Evolutionary conservation across 2,888 invertebrate genomes (phyloP).

Genomic region (Folsomia candida): DNA sequence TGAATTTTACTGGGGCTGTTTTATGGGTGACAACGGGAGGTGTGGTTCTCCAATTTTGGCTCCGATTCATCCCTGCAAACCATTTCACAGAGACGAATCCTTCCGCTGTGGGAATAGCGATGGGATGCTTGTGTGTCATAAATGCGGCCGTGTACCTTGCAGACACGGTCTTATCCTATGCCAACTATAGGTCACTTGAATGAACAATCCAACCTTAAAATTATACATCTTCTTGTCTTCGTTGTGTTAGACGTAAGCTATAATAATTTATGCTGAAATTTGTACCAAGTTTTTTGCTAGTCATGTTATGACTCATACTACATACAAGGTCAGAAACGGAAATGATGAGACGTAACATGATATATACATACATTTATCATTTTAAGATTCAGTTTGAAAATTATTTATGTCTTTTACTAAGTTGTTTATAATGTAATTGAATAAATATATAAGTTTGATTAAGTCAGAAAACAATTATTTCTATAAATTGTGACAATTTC

Average conservation of each 20-base stretch:
- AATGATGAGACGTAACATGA: no score
- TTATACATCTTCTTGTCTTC: background rate
- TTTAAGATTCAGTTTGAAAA: no score
- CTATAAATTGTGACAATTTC: no score
- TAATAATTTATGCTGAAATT: conserved; percentile 15
- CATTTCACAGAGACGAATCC: conserved; percentile 72
- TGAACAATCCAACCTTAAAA: background rate
- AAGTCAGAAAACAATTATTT: no score
- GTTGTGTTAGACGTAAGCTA: no score
- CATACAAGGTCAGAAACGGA: no score
- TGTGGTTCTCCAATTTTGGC: conserved; percentile 84
- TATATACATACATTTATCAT: no score
- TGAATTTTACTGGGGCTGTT: conserved; percentile 82
- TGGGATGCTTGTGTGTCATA: conserved; percentile 76
- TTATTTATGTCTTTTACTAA: no score
- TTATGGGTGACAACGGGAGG: conserved; percentile 83
- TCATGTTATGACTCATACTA: no score
- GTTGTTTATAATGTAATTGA: no score
- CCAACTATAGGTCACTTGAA: conserved; percentile 60
- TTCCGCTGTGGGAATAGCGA: conserved; percentile 74
- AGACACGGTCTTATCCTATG: conserved; percentile 74
- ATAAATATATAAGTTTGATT: no score
- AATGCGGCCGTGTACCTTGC: conserved; percentile 75
- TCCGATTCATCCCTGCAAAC: conserved; percentile 73
- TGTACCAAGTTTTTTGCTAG: no score